These are phyloP conservation scores for Corynorhinus townsendii DNA, from an alignment of 2,113 vertebrate genomes.

Conservation along the genomic window DNA sequence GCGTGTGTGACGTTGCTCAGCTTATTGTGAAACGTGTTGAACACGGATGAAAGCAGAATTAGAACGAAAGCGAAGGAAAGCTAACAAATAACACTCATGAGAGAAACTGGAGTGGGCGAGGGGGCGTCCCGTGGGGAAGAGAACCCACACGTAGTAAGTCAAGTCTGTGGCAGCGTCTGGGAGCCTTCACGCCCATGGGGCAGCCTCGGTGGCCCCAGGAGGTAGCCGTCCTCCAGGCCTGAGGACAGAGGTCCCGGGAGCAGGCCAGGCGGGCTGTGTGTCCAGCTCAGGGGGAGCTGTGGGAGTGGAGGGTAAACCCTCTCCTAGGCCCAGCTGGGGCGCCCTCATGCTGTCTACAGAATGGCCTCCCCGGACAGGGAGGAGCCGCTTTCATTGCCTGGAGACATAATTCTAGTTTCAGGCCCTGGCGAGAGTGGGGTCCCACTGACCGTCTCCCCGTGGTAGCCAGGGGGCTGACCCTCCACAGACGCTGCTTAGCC, in stretches of 20 bases:
- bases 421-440: neutral
- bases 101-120: neutral
- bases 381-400: neutral
- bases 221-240: no score
- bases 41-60: neutral
- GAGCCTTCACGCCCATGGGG: neutral
- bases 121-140: neutral
- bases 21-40: neutral
- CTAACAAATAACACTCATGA: neutral
- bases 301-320: neutral
- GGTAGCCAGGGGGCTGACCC: neutral
- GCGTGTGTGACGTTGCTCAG: neutral
- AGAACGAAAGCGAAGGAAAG: neutral
- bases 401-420: neutral
- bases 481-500: neutral
- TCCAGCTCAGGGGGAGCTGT: neutral
- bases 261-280: neutral
- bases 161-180: no score
- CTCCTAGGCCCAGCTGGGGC: neutral
- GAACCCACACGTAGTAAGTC: accelerated
- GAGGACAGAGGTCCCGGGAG: no score
- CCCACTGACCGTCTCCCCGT: neutral
- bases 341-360: neutral
- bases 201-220: neutral
- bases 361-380: neutral